Evolutionary conservation across 2,797 vertebrate species (phyloP), one percentile per base, ranked within the genome.

Genomic region (Sebastes melanostomus): DNA sequence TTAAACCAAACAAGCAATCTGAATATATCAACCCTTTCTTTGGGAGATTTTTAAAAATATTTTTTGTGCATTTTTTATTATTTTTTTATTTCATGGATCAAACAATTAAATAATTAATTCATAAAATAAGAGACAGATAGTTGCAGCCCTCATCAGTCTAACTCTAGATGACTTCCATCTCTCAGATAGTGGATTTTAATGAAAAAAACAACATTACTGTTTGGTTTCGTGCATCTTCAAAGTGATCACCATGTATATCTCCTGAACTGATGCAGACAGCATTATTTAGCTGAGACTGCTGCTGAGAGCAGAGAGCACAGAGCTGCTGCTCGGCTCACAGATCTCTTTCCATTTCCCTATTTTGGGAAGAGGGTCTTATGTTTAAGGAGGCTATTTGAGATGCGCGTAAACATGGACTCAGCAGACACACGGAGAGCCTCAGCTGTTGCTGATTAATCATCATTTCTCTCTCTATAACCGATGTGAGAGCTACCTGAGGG

Each of bases 371-470:
- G 91, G 92, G 84, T 95, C 94, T 80, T 18, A 46, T 66, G 95
- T 94, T 93, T 81, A 86, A 94, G 94, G 94, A 92, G 86, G 96
- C 94, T 95, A 98, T 96, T 94, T 97, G 97, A 98, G 95, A 95
- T 83, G 73, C 85, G 92, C 91, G 93, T 97, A 97, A 98, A 98
- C 96, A 97, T 95, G 95, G 90, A 90, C 95, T 95, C 94, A 90
- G 96, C 90, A 93, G 90, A 90, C 87, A 86, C 95, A 93, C 89
- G 78, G 93, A 94, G 93, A 86, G 92, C 94, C 92, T 96, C 98
- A 99, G 98, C 98, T 98, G 97, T 94, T 93, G 89, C 90, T 82
- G 94, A 97, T 96, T 94, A 96, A 97, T 97, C 96, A 95, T 87
- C 84, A 65, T 75, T 84, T 80, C 60, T n/a, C 78, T 85, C 85